Base-by-base conservation (phyloP, 2,113 vertebrate species). In the Cyanistes caeruleus region DNA sequence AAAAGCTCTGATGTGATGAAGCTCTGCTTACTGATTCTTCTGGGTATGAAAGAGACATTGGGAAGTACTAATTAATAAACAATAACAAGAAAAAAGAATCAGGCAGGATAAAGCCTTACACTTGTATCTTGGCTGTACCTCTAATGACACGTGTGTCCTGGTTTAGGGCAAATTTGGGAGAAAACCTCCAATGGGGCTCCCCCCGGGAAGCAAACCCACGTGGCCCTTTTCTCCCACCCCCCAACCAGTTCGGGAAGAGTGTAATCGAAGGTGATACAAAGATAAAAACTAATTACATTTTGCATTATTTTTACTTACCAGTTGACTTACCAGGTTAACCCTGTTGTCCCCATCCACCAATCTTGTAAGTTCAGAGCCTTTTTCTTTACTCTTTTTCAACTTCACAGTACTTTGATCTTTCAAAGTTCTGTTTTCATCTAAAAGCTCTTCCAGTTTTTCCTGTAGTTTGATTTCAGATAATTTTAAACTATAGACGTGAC, bases 371-470 rank as follows among this genome's bases (percentile, higher is more conserved):
- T 3, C 22, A 5, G 13, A 53, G 13, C 72, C 14, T 33, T 44
- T 24, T 69, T 39, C 90, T 56, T 63, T 67, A 43, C 89, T 83
- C 24, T 41, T 46, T 53, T 69, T 52, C 11, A 72, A 13, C n/a
- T 63, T 92, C 39, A 80, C 30, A 10, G 27, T 70, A 53, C 48
- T 28, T 76, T 96, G 72, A 90, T 92, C 76, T 60, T 94, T 97
- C 68, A 98, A 98, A 77, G 56, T 79, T 65, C 58, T 74, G 46
- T 98, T 99, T 89, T 98, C 98, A 73, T 96, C 70, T 18, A 96
- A 92, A 75, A 98, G 97, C 39, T 98, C 97, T 83, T 98, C 96
- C 39, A 98, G 30, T 85, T 97, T 98, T 58, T 97, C 96, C 89
- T 96, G 90, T 70, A 98, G 83, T 19, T 88, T 96, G 63, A 97